Conservation (phyloP, 2,113 vertebrate species). For the Pardalotus punctatus region DNA sequence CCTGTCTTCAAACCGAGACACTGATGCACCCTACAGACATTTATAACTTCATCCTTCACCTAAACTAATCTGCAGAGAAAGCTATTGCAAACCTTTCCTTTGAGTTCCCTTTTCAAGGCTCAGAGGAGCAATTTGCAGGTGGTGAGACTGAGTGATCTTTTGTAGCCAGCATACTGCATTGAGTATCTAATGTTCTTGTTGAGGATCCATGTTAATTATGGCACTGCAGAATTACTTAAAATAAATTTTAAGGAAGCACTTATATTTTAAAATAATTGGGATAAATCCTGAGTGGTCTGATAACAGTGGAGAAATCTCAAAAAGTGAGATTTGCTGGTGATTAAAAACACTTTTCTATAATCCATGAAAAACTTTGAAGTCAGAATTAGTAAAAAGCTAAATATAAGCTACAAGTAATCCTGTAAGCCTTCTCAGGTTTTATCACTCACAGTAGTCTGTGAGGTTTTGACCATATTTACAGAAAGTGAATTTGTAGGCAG, state of each 20-base stretch:
- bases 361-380: not conserved
- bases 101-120: not conserved
- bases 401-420: conserved; percentile 13
- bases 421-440: not conserved
- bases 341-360: not conserved
- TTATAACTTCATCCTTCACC: not conserved
- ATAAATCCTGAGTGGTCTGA: not conserved
- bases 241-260: not conserved
- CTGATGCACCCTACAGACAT: not conserved
- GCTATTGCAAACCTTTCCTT: not conserved
- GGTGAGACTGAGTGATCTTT: not conserved
- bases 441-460: not conserved
- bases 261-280: not conserved
- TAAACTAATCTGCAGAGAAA: not conserved
- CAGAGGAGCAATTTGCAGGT: not conserved
- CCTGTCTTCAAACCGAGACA: too few relatives aligned
- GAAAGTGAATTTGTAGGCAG: conserved; percentile 4
- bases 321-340: not conserved
- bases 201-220: not conserved
- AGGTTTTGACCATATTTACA: conserved; percentile 30
- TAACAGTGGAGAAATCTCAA: not conserved
- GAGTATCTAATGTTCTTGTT: not conserved
- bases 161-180: not conserved
- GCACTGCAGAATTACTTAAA: not conserved
- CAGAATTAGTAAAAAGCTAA: not conserved